A percentile compares a stretch with the other conserved stretches of the same genome.
phyloP scores from a whole-genome alignment of 2,888 invertebrate species.

The Pyrochroa serraticornis region DNA sequence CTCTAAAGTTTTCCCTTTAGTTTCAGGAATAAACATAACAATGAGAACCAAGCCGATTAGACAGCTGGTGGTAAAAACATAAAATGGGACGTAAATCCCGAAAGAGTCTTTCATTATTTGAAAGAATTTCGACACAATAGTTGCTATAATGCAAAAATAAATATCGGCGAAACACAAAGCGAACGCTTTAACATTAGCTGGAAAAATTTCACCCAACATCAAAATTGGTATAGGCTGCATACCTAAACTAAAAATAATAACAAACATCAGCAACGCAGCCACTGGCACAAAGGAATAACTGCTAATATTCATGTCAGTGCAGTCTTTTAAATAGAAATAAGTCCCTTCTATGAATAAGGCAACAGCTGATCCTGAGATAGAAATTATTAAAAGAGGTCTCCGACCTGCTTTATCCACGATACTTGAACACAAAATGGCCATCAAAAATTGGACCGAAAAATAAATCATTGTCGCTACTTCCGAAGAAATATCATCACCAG shows the following conservation, averaged over 20 bases:
- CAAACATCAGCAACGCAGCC: conserved; percentile 58
- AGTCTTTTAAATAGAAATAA: conserved; percentile 57
- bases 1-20: conserved; percentile 72
- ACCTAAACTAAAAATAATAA: conserved; percentile 61
- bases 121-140: conserved; percentile 58
- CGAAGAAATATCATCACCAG: conserved; percentile 55
- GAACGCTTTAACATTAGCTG: conserved; percentile 62
- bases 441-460: conserved; percentile 62
- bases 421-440: conserved; percentile 61
- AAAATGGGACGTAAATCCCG: conserved; percentile 70
- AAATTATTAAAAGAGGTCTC: conserved; percentile 60
- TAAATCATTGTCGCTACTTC: conserved; percentile 44
- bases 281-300: conserved; percentile 56
- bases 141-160: conserved; percentile 58
- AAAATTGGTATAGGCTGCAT: conserved; percentile 61
- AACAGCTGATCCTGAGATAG: conserved; percentile 56
- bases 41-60: conserved; percentile 67
- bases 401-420: conserved; percentile 65
- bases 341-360: conserved; percentile 54
- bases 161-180: conserved; percentile 63
- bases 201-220: conserved; percentile 61
- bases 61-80: conserved; percentile 68
- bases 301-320: conserved; percentile 47
- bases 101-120: conserved; percentile 62
- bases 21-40: conserved; percentile 67